phyloP scores from a whole-genome alignment of 30 jellyfish, hydroid and myxozoan genomes.

The Hydractinia echinata region DNA sequence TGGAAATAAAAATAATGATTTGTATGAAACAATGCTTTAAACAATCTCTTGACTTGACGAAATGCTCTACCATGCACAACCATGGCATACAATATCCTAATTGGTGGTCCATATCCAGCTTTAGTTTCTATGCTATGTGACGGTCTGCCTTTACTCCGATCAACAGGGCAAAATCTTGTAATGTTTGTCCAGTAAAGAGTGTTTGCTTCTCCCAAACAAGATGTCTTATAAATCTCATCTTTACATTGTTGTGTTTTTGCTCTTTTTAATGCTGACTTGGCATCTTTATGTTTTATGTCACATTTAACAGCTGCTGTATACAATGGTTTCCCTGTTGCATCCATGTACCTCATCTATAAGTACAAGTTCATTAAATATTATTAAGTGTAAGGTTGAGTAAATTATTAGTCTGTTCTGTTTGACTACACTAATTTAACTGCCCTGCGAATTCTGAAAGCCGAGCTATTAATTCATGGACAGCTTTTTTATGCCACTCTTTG shows the following conservation, averaged over 20 bases:
- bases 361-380: not conserved
- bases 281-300: constrained; percentile 79
- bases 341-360: not conserved
- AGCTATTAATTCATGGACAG: no score
- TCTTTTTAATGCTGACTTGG: constrained; percentile 80
- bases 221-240: constrained; percentile 54
- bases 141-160: constrained; percentile 78
- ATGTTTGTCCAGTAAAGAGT: constrained; percentile 53
- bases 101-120: constrained; percentile 82
- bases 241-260: constrained; percentile 69
- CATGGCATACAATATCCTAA: constrained; percentile 63
- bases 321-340: constrained; percentile 35
- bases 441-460: no score
- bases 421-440: not conserved
- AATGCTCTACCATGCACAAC: constrained; percentile 93
- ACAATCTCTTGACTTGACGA: constrained; percentile 77
- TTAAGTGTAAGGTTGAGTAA: not conserved
- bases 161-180: constrained; percentile 84
- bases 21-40: constrained; percentile 78
- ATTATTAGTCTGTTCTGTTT: not conserved
- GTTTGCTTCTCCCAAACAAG: constrained; percentile 62
- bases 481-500: no score
- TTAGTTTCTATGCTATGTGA: constrained; percentile 77
- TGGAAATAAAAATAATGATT: constrained; percentile 89
- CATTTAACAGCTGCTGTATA: constrained; percentile 44